Evolutionary conservation across 2,797 vertebrate species (phyloP).

Genomic region (Petrocephalus schoutedeni): DNA sequence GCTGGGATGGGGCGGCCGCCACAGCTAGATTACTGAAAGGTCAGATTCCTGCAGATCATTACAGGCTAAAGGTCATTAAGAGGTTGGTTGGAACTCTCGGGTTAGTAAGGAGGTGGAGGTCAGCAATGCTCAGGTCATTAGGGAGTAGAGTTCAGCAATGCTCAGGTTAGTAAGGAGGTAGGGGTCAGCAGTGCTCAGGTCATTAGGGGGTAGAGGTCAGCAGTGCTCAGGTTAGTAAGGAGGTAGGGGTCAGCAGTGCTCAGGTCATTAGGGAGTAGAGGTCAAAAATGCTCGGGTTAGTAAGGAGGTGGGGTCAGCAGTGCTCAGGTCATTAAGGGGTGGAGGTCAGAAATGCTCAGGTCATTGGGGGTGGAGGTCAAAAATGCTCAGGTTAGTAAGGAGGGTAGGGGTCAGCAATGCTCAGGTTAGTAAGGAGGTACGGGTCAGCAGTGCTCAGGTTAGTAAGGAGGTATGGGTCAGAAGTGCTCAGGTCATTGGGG

Average conservation of each 20-base stretch:
- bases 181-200: not conserved
- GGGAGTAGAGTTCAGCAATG: not conserved
- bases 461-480: not conserved
- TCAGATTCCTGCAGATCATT: not conserved
- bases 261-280: not conserved
- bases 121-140: not conserved
- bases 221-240: not conserved
- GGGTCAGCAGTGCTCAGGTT: not conserved
- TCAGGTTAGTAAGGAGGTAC: not conserved
- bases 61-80: not conserved
- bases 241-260: not conserved
- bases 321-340: not conserved
- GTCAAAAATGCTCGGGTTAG: not conserved
- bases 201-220: not conserved
- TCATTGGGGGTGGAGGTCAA: not conserved
- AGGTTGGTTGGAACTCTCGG: not conserved
- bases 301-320: not conserved
- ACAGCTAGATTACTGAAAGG: not conserved
- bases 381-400: not conserved
- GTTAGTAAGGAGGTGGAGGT: not conserved
- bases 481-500: not conserved
- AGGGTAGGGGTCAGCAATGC: not conserved
- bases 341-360: not conserved
- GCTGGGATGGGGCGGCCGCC: not conserved
- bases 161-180: not conserved